Evolutionary conservation across 1,140 invertebrate species (phyloP), one percentile per base, ranked within the genome.

Genomic region (Drosophila nebulosa): DNA sequence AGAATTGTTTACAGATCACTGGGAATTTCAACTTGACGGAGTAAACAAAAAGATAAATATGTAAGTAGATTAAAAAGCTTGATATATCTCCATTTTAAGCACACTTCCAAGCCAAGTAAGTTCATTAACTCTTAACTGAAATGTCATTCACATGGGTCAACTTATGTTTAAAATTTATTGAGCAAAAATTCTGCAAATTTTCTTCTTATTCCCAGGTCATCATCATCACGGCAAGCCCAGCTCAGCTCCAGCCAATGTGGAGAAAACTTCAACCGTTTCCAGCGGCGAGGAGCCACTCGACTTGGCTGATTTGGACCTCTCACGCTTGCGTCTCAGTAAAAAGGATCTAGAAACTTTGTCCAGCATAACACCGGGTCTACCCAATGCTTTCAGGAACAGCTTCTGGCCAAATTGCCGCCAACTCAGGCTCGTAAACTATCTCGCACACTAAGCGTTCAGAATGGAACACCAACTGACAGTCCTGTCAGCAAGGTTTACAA

Each of bases 281-380:
- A 64, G 14, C 26, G 42, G 16, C 52, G 91, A 92, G 73, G 92
- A 92, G 85, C 92, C 92, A 46, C 89, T 94, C 69, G 94, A 95
- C 90, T 92, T 94, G 85, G 93, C 93, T 36, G 94, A 94, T 78
- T 91, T 95, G 71, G 94, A 95, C 91, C 84, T 95, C 64, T 94
- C 93, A 77, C 92, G 94, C 69, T 92, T 95, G 70, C 92, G 94
- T 88, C 92, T 95, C 22, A 94, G 93, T 68, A 94, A 95, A 90
- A 93, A 93, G 78, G 94, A 95, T 91, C 92, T 94, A 72, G 92
- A 93, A 73, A 94, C 94, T 63, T 90, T 95, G 78, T 94, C 94
- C 4, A 94, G 93, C 70, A 92, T 95, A 50, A 94, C 94, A 55
- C 94, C 94, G 6, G 94, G 93, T 57, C 89, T 95, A 71, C 94